Conservation (phyloP, 2,888 invertebrate genomes). For the Entomobrya multifasciata region DNA sequence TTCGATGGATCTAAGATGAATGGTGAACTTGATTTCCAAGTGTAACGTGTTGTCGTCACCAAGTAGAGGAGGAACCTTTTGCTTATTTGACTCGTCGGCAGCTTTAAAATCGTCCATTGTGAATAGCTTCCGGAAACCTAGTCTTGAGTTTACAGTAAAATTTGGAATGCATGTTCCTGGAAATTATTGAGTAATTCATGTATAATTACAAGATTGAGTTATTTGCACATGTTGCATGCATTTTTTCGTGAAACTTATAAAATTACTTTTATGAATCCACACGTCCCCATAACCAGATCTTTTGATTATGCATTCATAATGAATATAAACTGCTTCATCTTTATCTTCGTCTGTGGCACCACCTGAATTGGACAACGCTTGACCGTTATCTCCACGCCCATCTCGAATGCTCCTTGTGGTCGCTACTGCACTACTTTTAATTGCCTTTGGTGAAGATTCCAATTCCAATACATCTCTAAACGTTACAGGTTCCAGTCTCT, state of each 20-base stretch:
- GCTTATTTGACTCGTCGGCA: constrained; percentile 4
- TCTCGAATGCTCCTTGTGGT: background rate
- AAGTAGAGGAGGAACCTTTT: constrained; percentile 31
- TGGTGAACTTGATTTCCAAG: constrained; percentile 52
- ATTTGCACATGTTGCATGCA: background rate
- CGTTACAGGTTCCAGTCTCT: constrained; percentile 38
- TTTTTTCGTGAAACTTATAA: background rate
- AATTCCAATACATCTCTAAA: constrained; percentile 9
- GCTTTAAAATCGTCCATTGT: constrained; percentile 59
- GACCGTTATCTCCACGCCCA: background rate
- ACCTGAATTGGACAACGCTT: background rate
- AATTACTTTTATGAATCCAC: constrained; percentile 65
- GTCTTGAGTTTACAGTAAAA: constrained; percentile 43
- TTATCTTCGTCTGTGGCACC: background rate
- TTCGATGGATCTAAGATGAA: constrained; percentile 29
- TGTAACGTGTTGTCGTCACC: constrained; percentile 24
- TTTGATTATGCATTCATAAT: constrained; percentile 60
- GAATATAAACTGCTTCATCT: constrained; percentile 49
- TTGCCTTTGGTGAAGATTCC: background rate
- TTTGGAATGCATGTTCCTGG: constrained; percentile 60
- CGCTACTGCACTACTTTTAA: background rate
- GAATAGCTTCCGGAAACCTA: constrained; percentile 61
- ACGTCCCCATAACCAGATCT: constrained; percentile 49
- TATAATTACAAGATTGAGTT: no score
- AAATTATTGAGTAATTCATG: no score